phyloP scores from a whole-genome alignment of 1,140 invertebrate species.

The Globodera rostochiensis region DNA sequence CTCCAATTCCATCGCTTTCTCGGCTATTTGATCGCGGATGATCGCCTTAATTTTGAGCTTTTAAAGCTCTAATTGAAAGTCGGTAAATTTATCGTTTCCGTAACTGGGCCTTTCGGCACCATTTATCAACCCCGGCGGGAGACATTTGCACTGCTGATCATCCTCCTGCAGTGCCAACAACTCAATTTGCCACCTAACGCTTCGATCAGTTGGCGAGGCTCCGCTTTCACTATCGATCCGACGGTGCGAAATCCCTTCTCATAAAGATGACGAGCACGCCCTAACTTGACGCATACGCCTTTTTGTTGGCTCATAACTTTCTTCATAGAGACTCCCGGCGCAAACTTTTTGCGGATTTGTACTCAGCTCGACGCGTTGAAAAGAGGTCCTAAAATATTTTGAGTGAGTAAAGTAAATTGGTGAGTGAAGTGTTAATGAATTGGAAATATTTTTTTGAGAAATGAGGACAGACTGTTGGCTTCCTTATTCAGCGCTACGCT shows the following conservation, averaged over 20 bases:
- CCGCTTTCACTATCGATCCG: slow-evolving; percentile 34
- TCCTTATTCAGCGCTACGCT: no score
- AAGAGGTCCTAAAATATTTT: no score
- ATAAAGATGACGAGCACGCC: slow-evolving; percentile 38
- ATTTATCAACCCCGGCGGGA: no score
- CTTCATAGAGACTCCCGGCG: no score
- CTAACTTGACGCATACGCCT: slow-evolving; percentile 38
- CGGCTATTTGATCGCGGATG: slow-evolving; percentile 44
- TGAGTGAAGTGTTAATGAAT: no score
- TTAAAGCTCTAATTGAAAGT: slow-evolving; percentile 1
- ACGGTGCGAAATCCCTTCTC: slow-evolving; percentile 37
- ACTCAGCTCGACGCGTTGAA: no score
- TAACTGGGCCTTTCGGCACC: neutral
- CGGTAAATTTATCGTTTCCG: neutral
- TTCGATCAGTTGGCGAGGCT: slow-evolving; percentile 31
- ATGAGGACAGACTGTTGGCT: no score
- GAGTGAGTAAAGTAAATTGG: no score
- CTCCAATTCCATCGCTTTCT: slow-evolving; percentile 47
- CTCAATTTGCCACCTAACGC: slow-evolving; percentile 25
- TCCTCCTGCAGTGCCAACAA: slow-evolving; percentile 32
- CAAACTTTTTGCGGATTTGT: no score
- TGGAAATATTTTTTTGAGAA: no score
- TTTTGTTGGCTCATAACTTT: no score
- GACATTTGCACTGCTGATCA: slow-evolving; percentile 47
- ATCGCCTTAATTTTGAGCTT: slow-evolving; percentile 25